Evolutionary conservation across 2,888 invertebrate genomes (phyloP).

Genomic region (Temnothorax unifasciatus): DNA sequence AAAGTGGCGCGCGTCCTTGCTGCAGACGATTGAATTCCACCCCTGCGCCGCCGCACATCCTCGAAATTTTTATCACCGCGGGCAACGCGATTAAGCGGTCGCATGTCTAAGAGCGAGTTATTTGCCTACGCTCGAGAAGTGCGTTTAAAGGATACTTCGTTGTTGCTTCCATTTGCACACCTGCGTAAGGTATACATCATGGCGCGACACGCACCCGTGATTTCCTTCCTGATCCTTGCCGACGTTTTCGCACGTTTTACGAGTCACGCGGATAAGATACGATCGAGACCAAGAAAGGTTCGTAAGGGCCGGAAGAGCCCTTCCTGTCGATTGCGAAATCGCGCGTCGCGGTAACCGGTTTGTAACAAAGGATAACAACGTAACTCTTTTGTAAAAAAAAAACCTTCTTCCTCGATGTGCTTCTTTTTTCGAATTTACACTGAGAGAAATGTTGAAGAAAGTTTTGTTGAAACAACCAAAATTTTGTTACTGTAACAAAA

Average conservation of each 20-base stretch:
- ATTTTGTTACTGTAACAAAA: too few relatives aligned
- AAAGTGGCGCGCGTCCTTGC: not conserved
- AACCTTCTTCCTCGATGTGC: not conserved
- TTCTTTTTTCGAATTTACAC: slow-evolving; percentile 19
- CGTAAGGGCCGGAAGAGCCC: slow-evolving; percentile 59
- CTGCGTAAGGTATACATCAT: slow-evolving; percentile 55
- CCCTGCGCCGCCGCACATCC: not conserved
- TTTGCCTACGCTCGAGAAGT: slow-evolving; percentile 35
- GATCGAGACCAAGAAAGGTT: slow-evolving; percentile 54
- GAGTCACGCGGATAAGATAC: slow-evolving; percentile 53
- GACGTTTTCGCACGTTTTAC: slow-evolving; percentile 54
- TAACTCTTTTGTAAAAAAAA: slow-evolving; percentile 31
- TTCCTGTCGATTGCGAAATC: slow-evolving; percentile 55
- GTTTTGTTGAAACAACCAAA: too few relatives aligned
- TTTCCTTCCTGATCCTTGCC: slow-evolving; percentile 60
- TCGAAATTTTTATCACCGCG: not conserved
- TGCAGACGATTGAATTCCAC: not conserved
- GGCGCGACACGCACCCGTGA: slow-evolving; percentile 63
- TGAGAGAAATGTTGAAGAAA: too few relatives aligned
- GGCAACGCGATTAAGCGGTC: slow-evolving; percentile 19
- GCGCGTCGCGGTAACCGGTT: slow-evolving; percentile 53
- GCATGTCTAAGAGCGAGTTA: slow-evolving; percentile 8
- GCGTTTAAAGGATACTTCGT: slow-evolving; percentile 26
- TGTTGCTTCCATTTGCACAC: slow-evolving; percentile 50
- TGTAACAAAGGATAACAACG: slow-evolving; percentile 43